phyloP scores from a whole-genome alignment of 2,888 invertebrate genomes.

The Parthenolecanium corni region DNA sequence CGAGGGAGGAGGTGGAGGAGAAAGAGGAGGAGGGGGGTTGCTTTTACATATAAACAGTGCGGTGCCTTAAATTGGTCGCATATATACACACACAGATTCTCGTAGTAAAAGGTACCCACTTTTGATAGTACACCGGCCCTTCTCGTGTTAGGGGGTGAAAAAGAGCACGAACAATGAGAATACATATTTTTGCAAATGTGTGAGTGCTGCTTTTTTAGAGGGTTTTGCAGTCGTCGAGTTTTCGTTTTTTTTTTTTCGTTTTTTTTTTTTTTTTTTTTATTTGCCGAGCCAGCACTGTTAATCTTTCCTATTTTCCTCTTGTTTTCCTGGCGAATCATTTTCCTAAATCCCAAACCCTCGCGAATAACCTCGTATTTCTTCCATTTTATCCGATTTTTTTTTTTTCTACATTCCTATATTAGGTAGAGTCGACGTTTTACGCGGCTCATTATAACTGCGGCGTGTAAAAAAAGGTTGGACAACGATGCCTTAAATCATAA shows the following conservation, averaged over 20 bases:
- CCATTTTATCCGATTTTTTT: not conserved
- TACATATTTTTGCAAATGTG: not conserved
- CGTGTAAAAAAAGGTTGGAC: too few species aligned
- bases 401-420: not conserved
- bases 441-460: too few species aligned
- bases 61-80: not conserved
- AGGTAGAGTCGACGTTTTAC: too few species aligned
- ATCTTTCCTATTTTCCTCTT: conserved; percentile 26
- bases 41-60: not conserved
- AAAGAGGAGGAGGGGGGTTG: too few species aligned
- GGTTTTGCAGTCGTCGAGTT: not conserved
- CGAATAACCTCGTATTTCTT: not conserved
- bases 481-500: too few species aligned
- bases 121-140: not conserved
- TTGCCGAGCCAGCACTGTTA: conserved; percentile 1
- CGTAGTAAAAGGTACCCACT: not conserved
- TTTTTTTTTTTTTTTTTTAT: not conserved
- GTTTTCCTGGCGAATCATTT: conserved; percentile 12
- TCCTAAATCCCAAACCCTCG: conserved; percentile 4
- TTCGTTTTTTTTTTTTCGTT: not conserved
- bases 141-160: not conserved
- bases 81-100: not conserved
- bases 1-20: too few species aligned
- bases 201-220: not conserved
- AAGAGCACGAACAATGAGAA: conserved; percentile 21